Percentiles rank a stretch among this genome's conserved stretches.
Evolutionary conservation across 2,797 vertebrate species (phyloP).

Genomic region (Catamblyrhynchus diadema): DNA sequence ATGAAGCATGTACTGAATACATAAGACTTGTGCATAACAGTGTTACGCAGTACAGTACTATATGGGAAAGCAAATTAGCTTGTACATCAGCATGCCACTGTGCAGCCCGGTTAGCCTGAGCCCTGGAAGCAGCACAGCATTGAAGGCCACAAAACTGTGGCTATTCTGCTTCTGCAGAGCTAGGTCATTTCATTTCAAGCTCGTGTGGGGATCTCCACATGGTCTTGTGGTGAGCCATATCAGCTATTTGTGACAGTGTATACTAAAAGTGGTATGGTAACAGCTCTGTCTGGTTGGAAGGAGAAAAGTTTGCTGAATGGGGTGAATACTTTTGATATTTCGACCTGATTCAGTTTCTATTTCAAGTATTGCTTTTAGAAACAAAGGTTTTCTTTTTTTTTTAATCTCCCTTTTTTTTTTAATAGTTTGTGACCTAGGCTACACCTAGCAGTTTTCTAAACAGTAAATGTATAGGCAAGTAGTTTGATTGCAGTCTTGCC

Average conservation of each 20-base stretch:
- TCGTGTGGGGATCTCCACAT: accelerated
- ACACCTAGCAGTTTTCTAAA: not conserved
- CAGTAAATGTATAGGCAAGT: not conserved
- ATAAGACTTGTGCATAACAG: not conserved
- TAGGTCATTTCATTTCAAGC: not conserved
- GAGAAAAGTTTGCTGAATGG: not conserved
- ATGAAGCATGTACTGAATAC: not conserved
- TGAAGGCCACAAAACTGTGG: not conserved
- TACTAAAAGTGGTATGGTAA: not conserved
- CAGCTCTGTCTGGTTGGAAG: not conserved
- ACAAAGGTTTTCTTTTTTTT: accelerated
- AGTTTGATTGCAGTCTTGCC: not conserved
- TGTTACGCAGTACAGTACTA: not conserved
- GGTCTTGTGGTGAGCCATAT: not conserved
- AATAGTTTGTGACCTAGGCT: not conserved
- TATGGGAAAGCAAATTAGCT: not conserved
- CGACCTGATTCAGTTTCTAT: not conserved
- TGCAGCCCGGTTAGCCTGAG: not conserved
- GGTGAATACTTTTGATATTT: not conserved
- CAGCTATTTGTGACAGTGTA: not conserved
- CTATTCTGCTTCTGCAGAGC: not conserved
- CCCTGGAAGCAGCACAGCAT: not conserved
- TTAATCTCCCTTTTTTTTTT: not conserved
- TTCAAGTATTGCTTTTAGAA: not conserved
- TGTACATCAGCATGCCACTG: not conserved